Base-by-base conservation (phyloP, 2,113 vertebrate species). In the Onychorhynchus coronatus region DNA sequence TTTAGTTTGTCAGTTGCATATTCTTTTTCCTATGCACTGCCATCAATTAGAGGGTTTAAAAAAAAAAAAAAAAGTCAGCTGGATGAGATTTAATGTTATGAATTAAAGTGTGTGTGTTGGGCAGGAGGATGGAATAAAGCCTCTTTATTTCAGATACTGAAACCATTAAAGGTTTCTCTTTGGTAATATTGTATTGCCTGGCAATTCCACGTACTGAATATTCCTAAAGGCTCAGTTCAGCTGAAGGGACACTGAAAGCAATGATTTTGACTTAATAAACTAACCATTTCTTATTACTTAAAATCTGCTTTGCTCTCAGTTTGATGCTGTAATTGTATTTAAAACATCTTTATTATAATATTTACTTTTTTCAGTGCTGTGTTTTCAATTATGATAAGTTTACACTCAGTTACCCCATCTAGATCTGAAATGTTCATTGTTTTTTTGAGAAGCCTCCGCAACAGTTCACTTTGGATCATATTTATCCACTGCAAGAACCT, bases 361-460 rank as follows among this genome's bases (percentile, higher is more conserved):
- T 67, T 75, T 62, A 81, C 55, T 86, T 94, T 42, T 93, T 92
- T 74, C 63, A 89, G 35, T 46, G 58, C 37, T 95, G 68, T 91
- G 74, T 95, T 89, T 93, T 94, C 58, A 93, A 74, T 95, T 91
- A 88, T 21, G 15, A 82, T 68, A 91, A 95, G 94, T 97, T 95
- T 41, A 93, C 42, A 78, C 67, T 88, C 81, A 82, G 55, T 85
- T 93, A 59, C 15, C 5, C 33, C 58, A 59, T 1, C 0, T 37
- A 90, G 49, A 86, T 84, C 52, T 66, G 44, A 92, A 94, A 83
- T 17, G 2, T 53, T 85, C 63, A 46, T 12, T 66, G 72, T 14
- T 95, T 71, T 97, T 95, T 91, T 39, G 4, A 6, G 53, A 27
- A 97, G 33, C 37, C 56, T 37, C 33, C 58, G 46, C 65, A 80